Percentiles rank a stretch among this genome's conserved stretches.
phyloP scores from a whole-genome alignment of 2,113 vertebrate genomes.

The Burhinus bistriatus region DNA sequence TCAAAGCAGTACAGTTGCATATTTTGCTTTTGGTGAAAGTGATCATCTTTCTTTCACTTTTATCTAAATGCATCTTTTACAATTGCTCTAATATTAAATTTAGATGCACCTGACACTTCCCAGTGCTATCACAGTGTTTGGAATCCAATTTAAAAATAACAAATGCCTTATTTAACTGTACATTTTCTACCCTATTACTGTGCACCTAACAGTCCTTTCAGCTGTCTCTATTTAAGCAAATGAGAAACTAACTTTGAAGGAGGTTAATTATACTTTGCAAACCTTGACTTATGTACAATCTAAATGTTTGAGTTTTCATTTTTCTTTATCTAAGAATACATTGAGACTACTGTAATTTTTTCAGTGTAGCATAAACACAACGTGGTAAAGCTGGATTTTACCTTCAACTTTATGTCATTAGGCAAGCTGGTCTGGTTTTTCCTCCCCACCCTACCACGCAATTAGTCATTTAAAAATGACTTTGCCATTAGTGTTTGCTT shows the following conservation, averaged over 20 bases:
- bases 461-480: background rate
- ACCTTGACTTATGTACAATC: background rate
- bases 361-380: background rate
- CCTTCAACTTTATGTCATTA: background rate
- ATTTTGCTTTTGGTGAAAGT: background rate
- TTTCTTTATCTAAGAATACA: background rate
- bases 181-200: background rate
- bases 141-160: background rate
- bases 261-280: background rate
- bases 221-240: background rate
- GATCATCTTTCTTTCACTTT: background rate
- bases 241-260: background rate
- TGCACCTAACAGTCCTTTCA: background rate
- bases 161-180: background rate
- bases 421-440: background rate
- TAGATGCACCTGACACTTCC: background rate
- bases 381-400: background rate
- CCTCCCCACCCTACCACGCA: background rate
- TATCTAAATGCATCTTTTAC: background rate
- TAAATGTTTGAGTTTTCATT: background rate
- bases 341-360: background rate
- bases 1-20: conserved; percentile 15
- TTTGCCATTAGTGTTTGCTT: background rate
- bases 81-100: conserved; percentile 8
- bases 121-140: background rate